A percentile compares a stretch with the other conserved stretches of the same genome.
These are phyloP conservation scores for Procavia capensis DNA, from an alignment of 2,113 vertebrate genomes.

Conservation along the genomic window DNA sequence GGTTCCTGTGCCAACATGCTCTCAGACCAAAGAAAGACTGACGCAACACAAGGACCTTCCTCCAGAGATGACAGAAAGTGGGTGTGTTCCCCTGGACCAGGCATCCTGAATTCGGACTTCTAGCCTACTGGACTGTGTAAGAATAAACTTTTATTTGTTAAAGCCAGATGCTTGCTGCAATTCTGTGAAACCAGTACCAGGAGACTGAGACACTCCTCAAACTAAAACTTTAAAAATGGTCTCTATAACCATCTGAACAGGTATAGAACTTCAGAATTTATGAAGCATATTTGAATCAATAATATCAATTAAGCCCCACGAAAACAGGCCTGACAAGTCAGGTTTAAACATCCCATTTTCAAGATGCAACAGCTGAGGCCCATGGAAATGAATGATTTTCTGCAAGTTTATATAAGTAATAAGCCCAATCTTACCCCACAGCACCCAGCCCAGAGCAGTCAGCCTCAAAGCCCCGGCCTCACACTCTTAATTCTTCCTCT, in stretches of 20 bases:
- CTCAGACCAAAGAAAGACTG: no score
- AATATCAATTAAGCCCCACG: not conserved
- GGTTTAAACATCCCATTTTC: not conserved
- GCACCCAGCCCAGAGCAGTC: not conserved
- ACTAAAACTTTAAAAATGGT: not conserved
- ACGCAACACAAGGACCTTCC: no score
- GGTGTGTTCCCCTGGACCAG: no score
- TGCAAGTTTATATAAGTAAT: not conserved
- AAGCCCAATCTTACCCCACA: not conserved
- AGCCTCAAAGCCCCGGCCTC: not conserved
- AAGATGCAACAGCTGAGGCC: not conserved
- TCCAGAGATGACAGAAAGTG: no score
- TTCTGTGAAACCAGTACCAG: no score
- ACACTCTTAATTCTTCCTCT: not conserved
- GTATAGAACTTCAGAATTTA: not conserved
- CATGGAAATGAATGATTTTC: not conserved
- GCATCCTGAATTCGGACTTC: no score
- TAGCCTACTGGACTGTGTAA: no score
- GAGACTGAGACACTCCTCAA: no score
- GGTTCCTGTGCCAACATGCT: no score
- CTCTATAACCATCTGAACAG: not conserved
- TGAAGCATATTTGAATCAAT: not conserved
- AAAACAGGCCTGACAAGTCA: not conserved
- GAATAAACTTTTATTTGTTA: no score
- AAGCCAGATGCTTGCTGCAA: no score